These are phyloP conservation scores for Calcarius lapponicus DNA, from an alignment of 2,797 vertebrate species.

Conservation along the genomic window DNA sequence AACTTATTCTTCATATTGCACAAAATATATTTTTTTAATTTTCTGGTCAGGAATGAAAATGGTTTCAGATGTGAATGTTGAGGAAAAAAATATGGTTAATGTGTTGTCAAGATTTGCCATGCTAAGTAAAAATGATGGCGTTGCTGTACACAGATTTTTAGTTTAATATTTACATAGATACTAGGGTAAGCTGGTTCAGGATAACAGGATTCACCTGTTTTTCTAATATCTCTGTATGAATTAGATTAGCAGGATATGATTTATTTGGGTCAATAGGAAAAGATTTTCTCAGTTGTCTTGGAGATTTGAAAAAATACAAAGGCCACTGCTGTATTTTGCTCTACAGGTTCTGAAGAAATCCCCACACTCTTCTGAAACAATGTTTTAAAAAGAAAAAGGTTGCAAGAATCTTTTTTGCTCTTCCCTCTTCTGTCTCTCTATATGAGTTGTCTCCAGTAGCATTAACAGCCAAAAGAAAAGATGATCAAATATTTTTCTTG, in stretches of 20 bases:
- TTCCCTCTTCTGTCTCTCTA: background rate
- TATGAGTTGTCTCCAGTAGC: background rate
- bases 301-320: background rate
- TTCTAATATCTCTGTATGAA: background rate
- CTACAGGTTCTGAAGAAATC: background rate
- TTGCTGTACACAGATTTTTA: background rate
- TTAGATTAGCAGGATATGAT: background rate
- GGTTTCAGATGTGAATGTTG: background rate
- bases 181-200: background rate
- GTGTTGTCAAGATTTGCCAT: background rate
- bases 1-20: background rate
- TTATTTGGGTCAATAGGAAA: slow-evolving; percentile 17
- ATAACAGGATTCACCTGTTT: background rate
- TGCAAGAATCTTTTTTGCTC: background rate
- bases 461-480: background rate
- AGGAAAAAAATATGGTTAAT: background rate
- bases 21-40: background rate
- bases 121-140: background rate
- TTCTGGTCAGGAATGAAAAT: background rate
- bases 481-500: background rate
- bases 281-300: background rate
- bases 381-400: background rate
- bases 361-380: background rate
- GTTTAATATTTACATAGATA: background rate
- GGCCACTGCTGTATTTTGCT: background rate